Evolutionary conservation across 2,888 invertebrate species (phyloP).

Genomic region (Monoplex corrugatus): DNA sequence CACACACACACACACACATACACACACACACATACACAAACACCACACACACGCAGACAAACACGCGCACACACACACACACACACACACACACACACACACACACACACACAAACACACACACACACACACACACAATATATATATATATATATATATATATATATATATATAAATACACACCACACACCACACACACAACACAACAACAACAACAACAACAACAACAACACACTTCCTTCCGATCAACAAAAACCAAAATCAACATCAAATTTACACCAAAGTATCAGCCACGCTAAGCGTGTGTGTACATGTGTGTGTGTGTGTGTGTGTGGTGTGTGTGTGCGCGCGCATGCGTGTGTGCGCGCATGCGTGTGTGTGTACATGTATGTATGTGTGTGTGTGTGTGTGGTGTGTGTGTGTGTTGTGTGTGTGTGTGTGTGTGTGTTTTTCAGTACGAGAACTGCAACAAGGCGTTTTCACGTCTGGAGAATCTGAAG

Average conservation of each 20-base stretch:
- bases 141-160: not conserved
- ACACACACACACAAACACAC: not conserved
- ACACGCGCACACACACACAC: not conserved
- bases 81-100: not conserved
- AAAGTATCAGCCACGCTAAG: no score
- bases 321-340: not conserved
- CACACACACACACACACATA: not conserved
- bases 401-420: not conserved
- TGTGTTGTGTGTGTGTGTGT: not conserved
- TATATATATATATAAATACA: not conserved
- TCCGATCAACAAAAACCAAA: no score
- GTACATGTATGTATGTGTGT: not conserved
- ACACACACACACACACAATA: not conserved
- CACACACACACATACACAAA: not conserved
- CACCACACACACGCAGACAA: no score
- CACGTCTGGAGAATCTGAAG: conserved; percentile 97
- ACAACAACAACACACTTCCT: not conserved
- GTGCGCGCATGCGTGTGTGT: not conserved
- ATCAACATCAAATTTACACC: no score
- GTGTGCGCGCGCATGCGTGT: not conserved
- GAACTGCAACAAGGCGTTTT: conserved; percentile 98
- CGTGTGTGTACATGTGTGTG: no score
- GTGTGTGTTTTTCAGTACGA: conserved; percentile 75
- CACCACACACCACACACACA: not conserved
- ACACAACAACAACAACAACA: not conserved